These are phyloP conservation scores for Ophioninae sp. DNA, from an alignment of 2,888 invertebrate species.

Conservation along the genomic window DNA sequence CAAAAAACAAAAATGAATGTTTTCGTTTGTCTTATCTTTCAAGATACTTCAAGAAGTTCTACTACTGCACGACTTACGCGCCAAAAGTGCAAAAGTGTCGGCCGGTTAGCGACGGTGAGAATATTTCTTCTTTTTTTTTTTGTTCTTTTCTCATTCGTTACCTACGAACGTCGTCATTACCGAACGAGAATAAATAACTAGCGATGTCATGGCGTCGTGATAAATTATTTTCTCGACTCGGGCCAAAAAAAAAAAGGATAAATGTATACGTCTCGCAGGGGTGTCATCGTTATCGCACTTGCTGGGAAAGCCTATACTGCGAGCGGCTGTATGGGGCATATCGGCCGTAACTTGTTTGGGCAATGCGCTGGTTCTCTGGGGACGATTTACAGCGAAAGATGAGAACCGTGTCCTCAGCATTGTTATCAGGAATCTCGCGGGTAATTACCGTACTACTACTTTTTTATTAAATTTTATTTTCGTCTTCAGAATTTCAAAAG, in stretches of 20 bases:
- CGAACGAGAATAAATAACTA: not conserved
- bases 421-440: conserved; percentile 85
- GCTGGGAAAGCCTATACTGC: conserved; percentile 83
- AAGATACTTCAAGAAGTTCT: conserved; percentile 84
- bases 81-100: conserved; percentile 83
- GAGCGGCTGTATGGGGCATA: conserved; percentile 85
- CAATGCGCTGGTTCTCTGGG: conserved; percentile 85
- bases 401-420: conserved; percentile 85
- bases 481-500: too few relatives aligned
- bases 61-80: conserved; percentile 84
- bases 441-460: conserved; percentile 74
- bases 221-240: conserved; percentile 9
- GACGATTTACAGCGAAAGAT: conserved; percentile 83
- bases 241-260: conserved; percentile 1
- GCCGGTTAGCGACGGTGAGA: conserved; percentile 84
- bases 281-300: conserved; percentile 85
- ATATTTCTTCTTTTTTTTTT: not conserved
- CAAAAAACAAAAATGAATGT: not conserved
- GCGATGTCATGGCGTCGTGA: not conserved
- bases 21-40: not conserved
- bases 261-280: conserved; percentile 75
- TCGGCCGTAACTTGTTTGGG: conserved; percentile 84
- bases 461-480: not conserved
- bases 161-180: not conserved
- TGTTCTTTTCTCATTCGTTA: conserved; percentile 33